phyloP scores from a whole-genome alignment of 2,113 vertebrate genomes.

The Naja naja region DNA sequence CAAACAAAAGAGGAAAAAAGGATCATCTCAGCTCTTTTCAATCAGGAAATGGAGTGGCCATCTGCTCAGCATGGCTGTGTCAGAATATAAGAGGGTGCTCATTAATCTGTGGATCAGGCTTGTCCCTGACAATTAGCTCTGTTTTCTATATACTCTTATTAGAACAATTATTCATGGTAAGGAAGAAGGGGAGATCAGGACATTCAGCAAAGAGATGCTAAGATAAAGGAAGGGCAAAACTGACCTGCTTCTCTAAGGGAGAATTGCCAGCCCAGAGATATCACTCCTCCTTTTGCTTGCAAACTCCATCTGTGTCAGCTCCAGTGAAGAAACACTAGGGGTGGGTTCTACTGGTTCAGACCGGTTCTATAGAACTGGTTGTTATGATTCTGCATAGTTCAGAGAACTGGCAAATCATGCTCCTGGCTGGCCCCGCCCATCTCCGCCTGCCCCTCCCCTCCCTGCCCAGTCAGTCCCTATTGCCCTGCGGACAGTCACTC shows the following conservation, averaged over 20 bases:
- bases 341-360: no score
- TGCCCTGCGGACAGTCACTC: no score
- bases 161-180: accelerated
- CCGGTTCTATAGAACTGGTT: no score
- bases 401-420: no score
- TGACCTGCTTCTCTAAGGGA: not conserved
- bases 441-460: no score
- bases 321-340: not conserved
- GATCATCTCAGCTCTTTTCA: slow-evolving; percentile 8
- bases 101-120: slow-evolving; percentile 40
- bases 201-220: not conserved
- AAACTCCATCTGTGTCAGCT: not conserved
- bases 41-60: not conserved
- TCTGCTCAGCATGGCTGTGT: not conserved
- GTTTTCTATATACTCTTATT: slow-evolving; percentile 32
- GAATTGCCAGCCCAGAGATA: no score
- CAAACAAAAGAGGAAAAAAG: not conserved
- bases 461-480: no score
- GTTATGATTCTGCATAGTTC: no score
- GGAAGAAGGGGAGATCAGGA: slow-evolving; percentile 15
- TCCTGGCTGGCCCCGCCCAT: no score
- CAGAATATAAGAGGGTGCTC: not conserved
- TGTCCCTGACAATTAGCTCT: not conserved
- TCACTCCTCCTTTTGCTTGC: no score
- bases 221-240: slow-evolving; percentile 27